Conservation (phyloP, 1,140 invertebrate species). For the Nasonia longicornis region DNA sequence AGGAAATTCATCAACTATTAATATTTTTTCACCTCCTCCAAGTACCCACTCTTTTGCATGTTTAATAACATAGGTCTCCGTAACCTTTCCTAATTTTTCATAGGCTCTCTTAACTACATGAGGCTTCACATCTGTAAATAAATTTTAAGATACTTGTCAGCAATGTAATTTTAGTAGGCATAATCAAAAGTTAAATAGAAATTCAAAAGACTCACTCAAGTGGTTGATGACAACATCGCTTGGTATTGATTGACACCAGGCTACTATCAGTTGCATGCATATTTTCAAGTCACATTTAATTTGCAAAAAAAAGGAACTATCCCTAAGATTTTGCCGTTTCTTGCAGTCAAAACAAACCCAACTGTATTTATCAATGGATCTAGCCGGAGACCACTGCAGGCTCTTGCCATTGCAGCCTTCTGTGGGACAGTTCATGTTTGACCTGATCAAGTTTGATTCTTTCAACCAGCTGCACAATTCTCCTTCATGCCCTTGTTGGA, state of each 20-base stretch:
- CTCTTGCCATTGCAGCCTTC: conserved; percentile 61
- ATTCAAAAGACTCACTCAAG: conserved; percentile 54
- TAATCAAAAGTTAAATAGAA: neutral
- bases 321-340: conserved; percentile 66
- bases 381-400: conserved; percentile 65
- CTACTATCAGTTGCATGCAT: conserved; percentile 66
- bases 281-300: conserved; percentile 69
- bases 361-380: conserved; percentile 69
- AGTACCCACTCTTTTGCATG: conserved; percentile 66
- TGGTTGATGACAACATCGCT: conserved; percentile 58
- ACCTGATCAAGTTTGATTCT: conserved; percentile 66
- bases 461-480: conserved; percentile 68
- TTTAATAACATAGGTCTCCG: conserved; percentile 62
- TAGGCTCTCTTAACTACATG: conserved; percentile 66
- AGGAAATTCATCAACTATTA: conserved; percentile 70
- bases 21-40: conserved; percentile 63
- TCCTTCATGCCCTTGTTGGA: conserved; percentile 68
- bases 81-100: conserved; percentile 63
- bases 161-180: neutral
- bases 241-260: conserved; percentile 67
- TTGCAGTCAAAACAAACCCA: conserved; percentile 65
- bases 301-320: conserved; percentile 67
- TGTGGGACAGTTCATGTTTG: conserved; percentile 59
- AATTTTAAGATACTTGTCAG: conserved; percentile 5
- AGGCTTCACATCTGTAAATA: conserved; percentile 65